Percentiles rank a stretch among this genome's conserved stretches.
phyloP scores from a whole-genome alignment of 2,888 invertebrate genomes.

The Elysia crispata region DNA sequence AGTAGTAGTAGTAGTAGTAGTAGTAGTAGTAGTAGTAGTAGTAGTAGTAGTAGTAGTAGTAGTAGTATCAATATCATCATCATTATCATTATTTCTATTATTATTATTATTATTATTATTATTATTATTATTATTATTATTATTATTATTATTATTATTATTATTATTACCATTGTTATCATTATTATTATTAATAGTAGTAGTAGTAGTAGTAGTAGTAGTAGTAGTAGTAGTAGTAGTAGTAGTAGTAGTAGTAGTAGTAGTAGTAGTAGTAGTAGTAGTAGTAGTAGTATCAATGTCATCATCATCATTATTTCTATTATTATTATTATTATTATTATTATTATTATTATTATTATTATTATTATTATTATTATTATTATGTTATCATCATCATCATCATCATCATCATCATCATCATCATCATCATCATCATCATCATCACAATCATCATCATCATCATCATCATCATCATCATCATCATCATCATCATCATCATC shows the following conservation, averaged over 20 bases:
- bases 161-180: background rate
- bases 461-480: background rate
- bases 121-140: constrained; percentile 9
- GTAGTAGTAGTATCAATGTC: constrained; percentile 24
- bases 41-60: constrained; percentile 28
- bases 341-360: constrained; percentile 25
- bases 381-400: too few species aligned
- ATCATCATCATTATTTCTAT: background rate
- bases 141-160: background rate
- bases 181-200: background rate
- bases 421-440: too few species aligned
- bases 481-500: background rate
- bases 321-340: constrained; percentile 3
- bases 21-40: constrained; percentile 28
- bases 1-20: constrained; percentile 24
- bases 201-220: constrained; percentile 25
- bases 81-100: background rate
- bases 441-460: too few species aligned
- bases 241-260: constrained; percentile 24
- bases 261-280: constrained; percentile 28
- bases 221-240: constrained; percentile 15
- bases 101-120: constrained; percentile 9
- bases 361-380: constrained; percentile 10
- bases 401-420: too few species aligned
- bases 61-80: too few species aligned